These are phyloP conservation scores for Eubasilissa regina DNA, from an alignment of 1,140 invertebrate species.

Conservation along the genomic window DNA sequence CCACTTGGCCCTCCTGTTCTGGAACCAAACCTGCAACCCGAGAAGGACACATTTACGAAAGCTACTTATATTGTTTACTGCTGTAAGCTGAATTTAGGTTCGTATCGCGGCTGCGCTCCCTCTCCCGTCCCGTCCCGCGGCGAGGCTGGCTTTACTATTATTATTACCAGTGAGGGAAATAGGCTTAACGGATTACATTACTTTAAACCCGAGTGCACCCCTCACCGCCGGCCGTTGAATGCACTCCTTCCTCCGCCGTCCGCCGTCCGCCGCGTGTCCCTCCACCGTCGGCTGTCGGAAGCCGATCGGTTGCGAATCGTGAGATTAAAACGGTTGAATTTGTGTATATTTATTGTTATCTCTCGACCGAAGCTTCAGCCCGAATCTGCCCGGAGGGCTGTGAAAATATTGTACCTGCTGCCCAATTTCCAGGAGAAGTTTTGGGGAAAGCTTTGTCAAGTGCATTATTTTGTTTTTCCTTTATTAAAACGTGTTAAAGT, in stretches of 20 bases:
- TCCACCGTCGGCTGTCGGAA: not conserved
- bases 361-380: not conserved
- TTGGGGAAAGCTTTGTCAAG: too few species aligned
- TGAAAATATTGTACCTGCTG: too few species aligned
- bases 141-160: constrained; percentile 12
- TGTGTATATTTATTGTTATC: too few species aligned
- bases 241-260: not conserved
- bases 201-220: constrained; percentile 27
- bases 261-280: not conserved
- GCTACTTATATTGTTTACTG: not conserved
- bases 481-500: constrained; percentile 44
- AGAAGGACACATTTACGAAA: not conserved
- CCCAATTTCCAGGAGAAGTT: not conserved
- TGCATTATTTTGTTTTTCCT: constrained; percentile 17
- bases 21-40: constrained; percentile 90
- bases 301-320: not conserved
- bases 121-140: too few species aligned
- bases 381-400: not conserved
- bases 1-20: constrained; percentile 95
- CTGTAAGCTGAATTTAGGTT: too few species aligned
- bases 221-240: not conserved
- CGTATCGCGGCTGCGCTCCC: too few species aligned
- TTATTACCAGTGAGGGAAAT: constrained; percentile 28
- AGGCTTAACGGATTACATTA: constrained; percentile 29
- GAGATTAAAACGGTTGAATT: too few species aligned